Percentiles rank a stretch among this genome's conserved stretches.
These are phyloP conservation scores for Conopomorpha cramerella DNA, from an alignment of 1,140 invertebrate genomes.

Conservation along the genomic window DNA sequence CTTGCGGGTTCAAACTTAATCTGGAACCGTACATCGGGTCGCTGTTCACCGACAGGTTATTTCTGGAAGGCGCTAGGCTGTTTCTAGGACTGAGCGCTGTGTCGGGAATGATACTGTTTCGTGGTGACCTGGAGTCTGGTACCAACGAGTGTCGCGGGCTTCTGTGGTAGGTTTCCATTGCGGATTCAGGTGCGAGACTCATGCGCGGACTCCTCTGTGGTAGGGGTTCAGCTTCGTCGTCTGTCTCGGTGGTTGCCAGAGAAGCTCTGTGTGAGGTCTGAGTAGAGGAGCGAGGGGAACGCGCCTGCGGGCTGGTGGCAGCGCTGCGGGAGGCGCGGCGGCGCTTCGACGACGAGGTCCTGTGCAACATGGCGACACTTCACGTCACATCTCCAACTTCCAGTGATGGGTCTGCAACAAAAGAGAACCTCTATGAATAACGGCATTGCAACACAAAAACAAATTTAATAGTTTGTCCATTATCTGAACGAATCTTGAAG, in stretches of 20 bases:
- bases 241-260: conserved; percentile 38
- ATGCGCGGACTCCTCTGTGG: too few relatives aligned
- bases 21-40: conserved; percentile 57
- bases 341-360: conserved; percentile 68
- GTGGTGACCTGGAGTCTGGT: conserved; percentile 66
- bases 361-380: conserved; percentile 70
- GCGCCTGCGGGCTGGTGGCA: conserved; percentile 66
- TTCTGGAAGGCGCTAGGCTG: conserved; percentile 61
- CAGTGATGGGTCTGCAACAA: too few relatives aligned
- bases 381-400: too few relatives aligned
- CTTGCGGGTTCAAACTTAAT: conserved; percentile 61
- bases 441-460: too few relatives aligned
- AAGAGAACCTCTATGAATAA: too few relatives aligned
- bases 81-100: conserved; percentile 53
- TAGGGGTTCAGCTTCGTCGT: conserved; percentile 50
- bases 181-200: too few relatives aligned
- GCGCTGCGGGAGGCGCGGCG: conserved; percentile 67
- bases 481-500: too few relatives aligned
- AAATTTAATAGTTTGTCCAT: too few relatives aligned
- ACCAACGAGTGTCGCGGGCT: conserved; percentile 67
- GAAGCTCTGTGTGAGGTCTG: conserved; percentile 48
- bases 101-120: conserved; percentile 65
- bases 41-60: conserved; percentile 66
- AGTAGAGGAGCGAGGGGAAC: conserved; percentile 44
- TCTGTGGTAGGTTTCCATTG: too few relatives aligned